Percentiles rank a stretch among this genome's conserved stretches.
phyloP scores from a whole-genome alignment of 2,888 invertebrate genomes.

The Chrysolina haemoptera region DNA sequence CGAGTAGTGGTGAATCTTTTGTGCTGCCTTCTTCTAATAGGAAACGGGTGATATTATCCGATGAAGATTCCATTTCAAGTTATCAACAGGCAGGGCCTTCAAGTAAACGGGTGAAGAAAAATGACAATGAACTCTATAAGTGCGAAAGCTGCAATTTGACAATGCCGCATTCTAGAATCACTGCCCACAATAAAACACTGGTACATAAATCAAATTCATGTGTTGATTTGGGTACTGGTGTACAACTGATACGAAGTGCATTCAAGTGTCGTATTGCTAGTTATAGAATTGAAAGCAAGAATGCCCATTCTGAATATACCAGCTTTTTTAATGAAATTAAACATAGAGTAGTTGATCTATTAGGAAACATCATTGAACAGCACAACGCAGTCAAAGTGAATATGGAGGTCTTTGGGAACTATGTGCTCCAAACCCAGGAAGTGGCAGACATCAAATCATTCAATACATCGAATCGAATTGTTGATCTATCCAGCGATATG shows the following conservation, averaged over 20 bases:
- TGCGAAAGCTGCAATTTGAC: no score
- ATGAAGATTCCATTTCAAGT: no score
- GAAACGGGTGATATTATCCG: no score
- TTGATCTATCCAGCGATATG: neutral
- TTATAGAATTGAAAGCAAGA: neutral
- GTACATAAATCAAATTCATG: neutral
- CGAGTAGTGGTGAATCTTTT: no score
- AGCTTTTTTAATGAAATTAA: neutral
- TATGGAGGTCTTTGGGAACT: conserved; percentile 17
- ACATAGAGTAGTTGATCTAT: neutral
- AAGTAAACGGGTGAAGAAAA: no score
- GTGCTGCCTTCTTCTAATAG: no score
- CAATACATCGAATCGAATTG: neutral
- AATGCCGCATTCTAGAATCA: neutral
- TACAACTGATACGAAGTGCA: neutral
- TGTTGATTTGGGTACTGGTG: neutral
- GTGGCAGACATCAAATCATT: conserved; percentile 12
- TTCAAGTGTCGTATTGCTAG: neutral
- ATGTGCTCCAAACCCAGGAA: conserved; percentile 16
- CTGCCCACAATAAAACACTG: neutral
- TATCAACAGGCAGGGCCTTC: no score
- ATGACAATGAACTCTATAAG: no score
- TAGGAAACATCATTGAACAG: neutral
- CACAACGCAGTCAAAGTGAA: conserved; percentile 12
- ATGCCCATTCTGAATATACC: neutral